phyloP scores from a whole-genome alignment of 1,140 invertebrate species.

The Saccostrea cuccullata region DNA sequence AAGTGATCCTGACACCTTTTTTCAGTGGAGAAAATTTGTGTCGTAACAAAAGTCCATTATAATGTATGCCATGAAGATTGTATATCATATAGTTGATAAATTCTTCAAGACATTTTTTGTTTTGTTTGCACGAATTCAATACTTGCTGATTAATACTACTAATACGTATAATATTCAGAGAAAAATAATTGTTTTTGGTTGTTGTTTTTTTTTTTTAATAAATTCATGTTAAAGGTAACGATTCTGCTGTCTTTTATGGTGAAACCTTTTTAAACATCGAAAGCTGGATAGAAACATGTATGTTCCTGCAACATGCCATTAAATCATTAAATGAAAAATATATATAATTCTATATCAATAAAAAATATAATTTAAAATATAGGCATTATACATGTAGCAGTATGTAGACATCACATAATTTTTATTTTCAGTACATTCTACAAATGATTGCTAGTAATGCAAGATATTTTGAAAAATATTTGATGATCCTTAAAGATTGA shows the following conservation, averaged over 20 bases:
- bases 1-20: constrained; percentile 22
- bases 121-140: not conserved
- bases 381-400: too few relatives aligned
- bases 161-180: not conserved
- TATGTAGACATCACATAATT: too few relatives aligned
- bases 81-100: not conserved
- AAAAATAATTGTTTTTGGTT: not conserved
- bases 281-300: too few relatives aligned
- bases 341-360: too few relatives aligned
- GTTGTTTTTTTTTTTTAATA: not conserved
- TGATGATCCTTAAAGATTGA: too few relatives aligned
- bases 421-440: too few relatives aligned
- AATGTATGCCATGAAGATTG: not conserved
- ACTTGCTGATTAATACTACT: not conserved
- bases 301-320: too few relatives aligned
- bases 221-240: not conserved
- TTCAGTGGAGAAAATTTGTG: not conserved
- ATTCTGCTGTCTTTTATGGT: not conserved
- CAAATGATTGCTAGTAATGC: too few relatives aligned
- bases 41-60: not conserved
- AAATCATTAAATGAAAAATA: too few relatives aligned
- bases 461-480: too few relatives aligned
- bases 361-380: too few relatives aligned
- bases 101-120: not conserved
- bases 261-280: too few relatives aligned